Percentiles rank a stretch among this genome's conserved stretches.
phyloP scores from a whole-genome alignment of 2,888 invertebrate genomes.

The Eucera pruinosa region DNA sequence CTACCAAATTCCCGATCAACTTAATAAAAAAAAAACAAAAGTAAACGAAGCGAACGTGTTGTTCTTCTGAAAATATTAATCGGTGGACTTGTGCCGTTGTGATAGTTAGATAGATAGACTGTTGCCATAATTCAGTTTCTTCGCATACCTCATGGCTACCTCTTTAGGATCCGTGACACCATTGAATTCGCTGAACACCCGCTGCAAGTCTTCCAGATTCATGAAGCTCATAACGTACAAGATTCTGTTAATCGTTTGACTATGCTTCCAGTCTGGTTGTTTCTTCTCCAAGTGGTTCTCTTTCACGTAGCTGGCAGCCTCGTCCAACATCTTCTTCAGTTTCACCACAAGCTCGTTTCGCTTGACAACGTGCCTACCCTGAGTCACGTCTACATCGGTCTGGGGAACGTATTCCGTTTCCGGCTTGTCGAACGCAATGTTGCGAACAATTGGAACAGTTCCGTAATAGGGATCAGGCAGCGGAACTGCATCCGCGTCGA shows the following conservation, averaged over 20 bases:
- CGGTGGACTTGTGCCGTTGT: too few relatives aligned
- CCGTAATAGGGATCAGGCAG: conserved; percentile 58
- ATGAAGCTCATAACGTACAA: conserved; percentile 77
- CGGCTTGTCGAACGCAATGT: conserved; percentile 75
- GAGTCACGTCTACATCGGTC: conserved; percentile 78
- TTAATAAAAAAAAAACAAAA: too few relatives aligned
- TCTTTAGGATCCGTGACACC: conserved; percentile 62
- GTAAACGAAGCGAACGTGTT: too few relatives aligned
- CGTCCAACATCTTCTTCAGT: conserved; percentile 77
- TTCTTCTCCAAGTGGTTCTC: conserved; percentile 78
- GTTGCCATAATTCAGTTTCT: too few relatives aligned
- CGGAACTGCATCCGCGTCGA: conserved; percentile 58
- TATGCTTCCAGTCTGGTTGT: conserved; percentile 78
- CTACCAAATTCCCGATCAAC: too few relatives aligned
- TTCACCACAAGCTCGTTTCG: conserved; percentile 71
- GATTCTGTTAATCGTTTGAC: conserved; percentile 80
- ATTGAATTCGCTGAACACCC: conserved; percentile 70
- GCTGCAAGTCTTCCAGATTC: conserved; percentile 76
- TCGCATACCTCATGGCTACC: conserved; percentile 69
- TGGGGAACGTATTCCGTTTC: conserved; percentile 51
- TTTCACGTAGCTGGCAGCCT: conserved; percentile 79
- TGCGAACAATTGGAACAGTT: conserved; percentile 57
- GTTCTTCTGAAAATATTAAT: too few relatives aligned
- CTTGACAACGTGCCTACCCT: conserved; percentile 78
- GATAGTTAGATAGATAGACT: too few relatives aligned